Evolutionary conservation across 1,140 invertebrate genomes (phyloP).

Genomic region (Rhopalosiphum maidis): DNA sequence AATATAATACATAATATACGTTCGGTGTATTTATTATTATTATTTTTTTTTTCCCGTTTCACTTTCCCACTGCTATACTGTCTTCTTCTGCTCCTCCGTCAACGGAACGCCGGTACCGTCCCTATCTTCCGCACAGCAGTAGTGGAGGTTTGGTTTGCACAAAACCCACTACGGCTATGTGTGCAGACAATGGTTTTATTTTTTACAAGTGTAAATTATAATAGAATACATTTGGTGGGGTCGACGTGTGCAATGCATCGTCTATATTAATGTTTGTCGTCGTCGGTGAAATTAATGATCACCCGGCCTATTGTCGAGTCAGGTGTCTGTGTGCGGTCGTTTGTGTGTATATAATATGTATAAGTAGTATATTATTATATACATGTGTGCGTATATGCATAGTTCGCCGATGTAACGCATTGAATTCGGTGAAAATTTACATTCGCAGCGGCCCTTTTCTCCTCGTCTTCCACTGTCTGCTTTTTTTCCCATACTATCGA

Average conservation of each 20-base stretch:
- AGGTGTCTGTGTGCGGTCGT: conserved; percentile 26
- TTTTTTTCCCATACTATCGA: conserved; percentile 35
- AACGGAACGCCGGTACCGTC: not conserved
- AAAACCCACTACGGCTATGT: not conserved
- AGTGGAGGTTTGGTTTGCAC: not conserved
- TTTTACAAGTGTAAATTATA: not conserved
- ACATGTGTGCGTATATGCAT: not conserved
- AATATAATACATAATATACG: not conserved
- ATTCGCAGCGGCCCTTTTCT: conserved; percentile 26
- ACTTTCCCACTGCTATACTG: not conserved
- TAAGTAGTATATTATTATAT: not conserved
- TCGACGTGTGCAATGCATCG: no score
- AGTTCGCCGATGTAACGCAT: not conserved
- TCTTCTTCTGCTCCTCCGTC: not conserved
- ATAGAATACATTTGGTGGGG: not conserved
- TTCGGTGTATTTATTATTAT: not conserved
- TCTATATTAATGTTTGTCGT: conserved; percentile 36
- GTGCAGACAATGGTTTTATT: not conserved
- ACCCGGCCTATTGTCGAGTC: conserved; percentile 33
- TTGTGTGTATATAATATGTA: not conserved
- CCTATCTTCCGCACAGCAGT: not conserved
- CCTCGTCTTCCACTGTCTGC: not conserved
- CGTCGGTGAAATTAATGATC: conserved; percentile 52
- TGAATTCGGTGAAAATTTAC: conserved; percentile 45
- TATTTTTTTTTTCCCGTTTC: not conserved